phyloP scores from a whole-genome alignment of 2,888 invertebrate genomes.

The Lucinisca nassula region DNA sequence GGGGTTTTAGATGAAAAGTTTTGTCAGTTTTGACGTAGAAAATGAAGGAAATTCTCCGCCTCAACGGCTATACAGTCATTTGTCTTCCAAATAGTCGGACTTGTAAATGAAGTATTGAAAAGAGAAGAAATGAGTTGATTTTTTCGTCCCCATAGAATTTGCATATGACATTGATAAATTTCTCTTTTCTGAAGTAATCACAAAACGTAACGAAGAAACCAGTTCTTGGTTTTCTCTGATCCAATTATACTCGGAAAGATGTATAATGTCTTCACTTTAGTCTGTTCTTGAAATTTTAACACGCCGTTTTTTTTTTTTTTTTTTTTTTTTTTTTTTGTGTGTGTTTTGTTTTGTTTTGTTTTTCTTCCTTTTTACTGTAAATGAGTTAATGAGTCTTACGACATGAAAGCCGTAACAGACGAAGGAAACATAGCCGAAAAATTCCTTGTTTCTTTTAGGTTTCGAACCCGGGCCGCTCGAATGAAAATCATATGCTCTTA shows the following conservation, averaged over 20 bases:
- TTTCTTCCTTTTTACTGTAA: too few relatives aligned
- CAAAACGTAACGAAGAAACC: not conserved
- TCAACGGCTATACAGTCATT: slow-evolving; percentile 22
- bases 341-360: too few relatives aligned
- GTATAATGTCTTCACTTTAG: not conserved
- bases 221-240: not conserved
- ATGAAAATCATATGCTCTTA: too few relatives aligned
- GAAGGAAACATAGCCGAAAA: too few relatives aligned
- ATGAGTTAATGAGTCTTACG: too few relatives aligned
- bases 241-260: not conserved
- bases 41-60: slow-evolving; percentile 16
- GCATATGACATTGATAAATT: slow-evolving; percentile 17
- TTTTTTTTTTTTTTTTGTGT: too few relatives aligned
- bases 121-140: not conserved
- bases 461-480: too few relatives aligned
- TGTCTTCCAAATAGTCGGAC: slow-evolving; percentile 43
- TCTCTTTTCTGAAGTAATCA: not conserved
- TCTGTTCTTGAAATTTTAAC: too few relatives aligned
- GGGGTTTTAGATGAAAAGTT: slow-evolving; percentile 67
- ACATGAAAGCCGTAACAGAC: too few relatives aligned
- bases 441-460: too few relatives aligned
- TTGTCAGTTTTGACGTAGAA: slow-evolving; percentile 64
- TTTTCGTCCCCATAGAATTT: slow-evolving; percentile 6
- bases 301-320: too few relatives aligned
- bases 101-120: slow-evolving; percentile 66